Percentiles rank a stretch among this genome's conserved stretches.
phyloP scores from a whole-genome alignment of 2,113 vertebrate species.

The Piaya cayana region DNA sequence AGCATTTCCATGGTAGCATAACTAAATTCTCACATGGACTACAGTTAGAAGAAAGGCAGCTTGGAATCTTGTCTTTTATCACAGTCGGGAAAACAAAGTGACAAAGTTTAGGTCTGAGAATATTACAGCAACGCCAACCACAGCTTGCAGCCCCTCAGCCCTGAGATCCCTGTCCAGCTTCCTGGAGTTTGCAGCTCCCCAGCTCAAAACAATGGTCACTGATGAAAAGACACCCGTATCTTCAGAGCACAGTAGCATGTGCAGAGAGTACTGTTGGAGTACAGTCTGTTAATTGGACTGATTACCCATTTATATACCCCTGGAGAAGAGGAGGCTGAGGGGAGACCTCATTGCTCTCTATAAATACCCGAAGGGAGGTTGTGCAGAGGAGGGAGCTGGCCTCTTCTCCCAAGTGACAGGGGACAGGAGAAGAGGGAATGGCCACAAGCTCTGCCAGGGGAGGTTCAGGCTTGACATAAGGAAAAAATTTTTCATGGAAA shows the following conservation, averaged over 20 bases:
- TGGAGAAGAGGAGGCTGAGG: no score
- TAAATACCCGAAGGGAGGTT: no score
- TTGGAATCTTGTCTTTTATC: not conserved
- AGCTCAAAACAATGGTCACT: not conserved
- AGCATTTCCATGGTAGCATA: not conserved
- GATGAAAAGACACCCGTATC: not conserved
- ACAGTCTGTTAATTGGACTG: not conserved
- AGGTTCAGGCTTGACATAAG: no score
- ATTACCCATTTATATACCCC: not conserved
- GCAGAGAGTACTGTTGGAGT: not conserved
- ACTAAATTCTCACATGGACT: not conserved
- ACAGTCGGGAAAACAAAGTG: not conserved
- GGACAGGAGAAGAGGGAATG: no score
- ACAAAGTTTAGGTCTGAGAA: not conserved
- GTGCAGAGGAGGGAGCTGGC: no score
- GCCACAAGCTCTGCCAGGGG: no score
- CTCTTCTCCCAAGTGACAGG: no score
- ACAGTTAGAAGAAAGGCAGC: not conserved
- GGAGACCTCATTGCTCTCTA: no score
- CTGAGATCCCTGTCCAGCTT: not conserved
- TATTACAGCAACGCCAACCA: fast-evolving
- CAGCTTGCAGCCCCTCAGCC: not conserved
- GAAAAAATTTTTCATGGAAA: no score
- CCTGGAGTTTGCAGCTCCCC: not conserved
- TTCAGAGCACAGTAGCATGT: not conserved